A percentile compares a stretch with the other conserved stretches of the same genome.
Evolutionary conservation across 2,888 invertebrate genomes (phyloP).

Genomic region (Plagiodera versicolora): DNA sequence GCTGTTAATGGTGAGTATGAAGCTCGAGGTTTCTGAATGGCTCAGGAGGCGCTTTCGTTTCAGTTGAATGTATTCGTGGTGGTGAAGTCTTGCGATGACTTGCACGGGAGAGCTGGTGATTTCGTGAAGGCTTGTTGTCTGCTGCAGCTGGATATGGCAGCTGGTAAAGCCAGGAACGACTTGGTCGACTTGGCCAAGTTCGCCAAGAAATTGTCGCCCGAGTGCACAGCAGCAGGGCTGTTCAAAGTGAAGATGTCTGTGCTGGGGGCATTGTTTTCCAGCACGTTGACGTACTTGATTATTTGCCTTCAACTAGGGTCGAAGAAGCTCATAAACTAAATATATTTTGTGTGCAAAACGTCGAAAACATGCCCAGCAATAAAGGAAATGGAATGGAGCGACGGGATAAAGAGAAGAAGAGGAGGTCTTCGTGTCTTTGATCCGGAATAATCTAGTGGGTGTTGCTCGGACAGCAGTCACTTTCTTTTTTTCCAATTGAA

Average conservation of each 20-base stretch:
- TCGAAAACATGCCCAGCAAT: too few species aligned
- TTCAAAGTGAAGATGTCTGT: conserved; percentile 14
- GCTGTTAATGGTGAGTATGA: too few species aligned
- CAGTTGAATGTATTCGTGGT: conserved; percentile 1
- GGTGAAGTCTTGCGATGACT: conserved; percentile 10
- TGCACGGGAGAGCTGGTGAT: conserved; percentile 1
- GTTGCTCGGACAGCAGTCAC: conserved; percentile 35
- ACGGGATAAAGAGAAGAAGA: too few species aligned
- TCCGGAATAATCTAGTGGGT: conserved; percentile 39
- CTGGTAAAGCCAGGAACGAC: background rate
- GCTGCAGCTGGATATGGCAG: conserved; percentile 1
- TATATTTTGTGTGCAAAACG: too few species aligned
- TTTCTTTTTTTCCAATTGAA: conserved; percentile 39
- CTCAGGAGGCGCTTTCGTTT: background rate
- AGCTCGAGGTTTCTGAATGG: too few species aligned
- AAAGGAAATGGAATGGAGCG: too few species aligned
- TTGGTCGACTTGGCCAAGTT: background rate
- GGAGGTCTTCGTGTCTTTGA: conserved; percentile 30
- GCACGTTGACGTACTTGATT: conserved; percentile 14
- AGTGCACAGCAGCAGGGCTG: conserved; percentile 16
- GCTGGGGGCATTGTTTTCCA: conserved; percentile 11
- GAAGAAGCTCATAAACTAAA: too few species aligned
- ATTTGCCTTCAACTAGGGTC: conserved; percentile 15
- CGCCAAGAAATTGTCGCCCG: conserved; percentile 2
- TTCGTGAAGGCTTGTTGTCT: background rate